Base-by-base conservation (phyloP, 2,113 vertebrate genomes). In the Bubo scandiacus region DNA sequence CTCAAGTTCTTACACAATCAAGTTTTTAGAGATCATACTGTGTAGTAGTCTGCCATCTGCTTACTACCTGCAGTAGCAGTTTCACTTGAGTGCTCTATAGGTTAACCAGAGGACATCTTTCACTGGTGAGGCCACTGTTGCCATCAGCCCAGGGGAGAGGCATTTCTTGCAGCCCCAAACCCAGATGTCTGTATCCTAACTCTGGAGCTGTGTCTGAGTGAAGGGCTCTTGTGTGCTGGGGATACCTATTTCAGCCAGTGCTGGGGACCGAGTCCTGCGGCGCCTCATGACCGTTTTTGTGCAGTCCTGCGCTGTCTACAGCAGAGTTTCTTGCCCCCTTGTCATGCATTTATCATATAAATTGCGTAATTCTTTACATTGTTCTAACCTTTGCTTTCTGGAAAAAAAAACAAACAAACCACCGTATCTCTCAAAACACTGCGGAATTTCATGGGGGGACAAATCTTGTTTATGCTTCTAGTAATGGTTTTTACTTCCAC, bases 191-290 rank as follows among this genome's bases (percentile, higher is more conserved):
- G 3, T 38, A 3, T n/a, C 45, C 61, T 62, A 3, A 8, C 23
- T 29, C 20, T 57, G 62, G 51, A 59, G n/a, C 62, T 49, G 20
- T 34, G 27, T 32, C 21, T 14, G 11, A 47, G 8, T 2, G 34
- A 57, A 49, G 34, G 22, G 7, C 20, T 19, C 34, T 21, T 3
- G 2, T 47, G 0, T 45, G 12, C 2, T 2, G 3, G 22, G 42
- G 52, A 12, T 49, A 11, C n/a, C 19, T 40, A 0, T 12, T 71
- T 12, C 47, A 90, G 34, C 11, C 58, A 43, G 12, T 21, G 42
- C 19, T 18, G 15, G 42, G 36, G 26, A 38, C n/a, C 8, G 5
- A 51, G 52, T 21, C 65, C 51, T 57, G 29, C 57, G 45, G 20
- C 12, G 36, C 51, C 43, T 70, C 54, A 5, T 23, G 34, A 5